These are phyloP conservation scores for Trisateles emortualis DNA, from an alignment of 2,888 invertebrate genomes.

Conservation along the genomic window DNA sequence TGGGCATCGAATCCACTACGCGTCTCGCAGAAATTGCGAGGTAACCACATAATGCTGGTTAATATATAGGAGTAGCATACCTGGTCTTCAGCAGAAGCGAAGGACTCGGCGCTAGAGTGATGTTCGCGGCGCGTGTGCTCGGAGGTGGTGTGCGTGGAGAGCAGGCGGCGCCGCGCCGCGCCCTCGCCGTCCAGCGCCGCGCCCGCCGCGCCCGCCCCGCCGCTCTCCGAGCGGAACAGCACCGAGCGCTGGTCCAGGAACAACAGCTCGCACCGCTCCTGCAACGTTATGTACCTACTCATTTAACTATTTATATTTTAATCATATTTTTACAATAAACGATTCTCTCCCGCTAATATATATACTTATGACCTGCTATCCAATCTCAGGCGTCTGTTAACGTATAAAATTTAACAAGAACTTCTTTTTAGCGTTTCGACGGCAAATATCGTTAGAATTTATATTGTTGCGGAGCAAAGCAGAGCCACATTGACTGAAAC, in stretches of 20 bases:
- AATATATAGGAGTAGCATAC: constrained; percentile 66
- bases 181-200: no score
- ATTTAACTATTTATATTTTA: background rate
- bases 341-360: no score
- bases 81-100: constrained; percentile 97
- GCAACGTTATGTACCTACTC: constrained; percentile 49
- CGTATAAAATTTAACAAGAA: no score
- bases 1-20: no score
- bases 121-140: constrained; percentile 85
- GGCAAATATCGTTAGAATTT: no score
- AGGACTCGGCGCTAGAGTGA: constrained; percentile 97
- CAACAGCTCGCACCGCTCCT: constrained; percentile 95
- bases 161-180: constrained; percentile 71
- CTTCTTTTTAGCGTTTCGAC: no score
- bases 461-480: no score
- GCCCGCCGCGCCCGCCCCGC: constrained; percentile 69
- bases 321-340: background rate
- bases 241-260: constrained; percentile 96
- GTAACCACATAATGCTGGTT: no score
- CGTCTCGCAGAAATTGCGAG: no score
- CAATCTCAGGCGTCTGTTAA: no score
- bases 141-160: constrained; percentile 79
- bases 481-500: no score
- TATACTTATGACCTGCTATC: no score
- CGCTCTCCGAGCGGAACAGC: constrained; percentile 92